Evolutionary conservation across 2,797 vertebrate species (phyloP).

Genomic region (Cyclopterus lumpus): DNA sequence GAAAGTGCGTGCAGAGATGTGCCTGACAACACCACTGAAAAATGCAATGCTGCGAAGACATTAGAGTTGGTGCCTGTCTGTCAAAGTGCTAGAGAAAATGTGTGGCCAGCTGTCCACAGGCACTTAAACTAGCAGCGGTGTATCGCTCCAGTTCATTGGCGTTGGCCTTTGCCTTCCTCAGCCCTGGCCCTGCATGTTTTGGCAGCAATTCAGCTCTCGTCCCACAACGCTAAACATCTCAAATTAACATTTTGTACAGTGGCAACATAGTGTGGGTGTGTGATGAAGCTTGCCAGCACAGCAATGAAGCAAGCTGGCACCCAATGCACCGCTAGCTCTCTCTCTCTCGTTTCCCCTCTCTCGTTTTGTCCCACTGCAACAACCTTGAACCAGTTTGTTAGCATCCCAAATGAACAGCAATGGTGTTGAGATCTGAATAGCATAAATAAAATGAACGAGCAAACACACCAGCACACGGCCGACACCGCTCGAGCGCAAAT

Average conservation of each 20-base stretch:
- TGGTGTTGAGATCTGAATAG: slow-evolving; percentile 76
- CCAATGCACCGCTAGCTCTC: slow-evolving; percentile 33
- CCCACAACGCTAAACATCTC: slow-evolving; percentile 66
- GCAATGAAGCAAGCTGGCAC: slow-evolving; percentile 74
- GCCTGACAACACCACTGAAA: background rate
- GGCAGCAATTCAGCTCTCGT: slow-evolving; percentile 63
- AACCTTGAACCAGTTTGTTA: slow-evolving; percentile 81
- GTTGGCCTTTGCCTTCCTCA: slow-evolving; percentile 50
- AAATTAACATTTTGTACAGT: slow-evolving; percentile 77
- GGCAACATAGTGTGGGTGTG: slow-evolving; percentile 58
- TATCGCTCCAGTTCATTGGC: slow-evolving; percentile 49
- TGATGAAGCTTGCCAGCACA: slow-evolving; percentile 64
- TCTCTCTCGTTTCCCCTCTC: slow-evolving; percentile 13
- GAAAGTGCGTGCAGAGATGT: background rate
- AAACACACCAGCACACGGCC: slow-evolving; percentile 76
- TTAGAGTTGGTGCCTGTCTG: slow-evolving; percentile 8
- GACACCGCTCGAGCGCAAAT: slow-evolving; percentile 66
- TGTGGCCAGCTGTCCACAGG: slow-evolving; percentile 36
- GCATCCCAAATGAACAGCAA: slow-evolving; percentile 74
- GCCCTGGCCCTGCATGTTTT: slow-evolving; percentile 57
- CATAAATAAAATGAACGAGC: slow-evolving; percentile 81
- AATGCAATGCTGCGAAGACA: slow-evolving; percentile 8
- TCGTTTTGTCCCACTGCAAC: slow-evolving; percentile 55
- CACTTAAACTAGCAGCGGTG: slow-evolving; percentile 28
- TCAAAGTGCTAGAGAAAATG: slow-evolving; percentile 23